Evolutionary conservation across 2,888 invertebrate genomes (phyloP).

Genomic region (Acronicta psi): DNA sequence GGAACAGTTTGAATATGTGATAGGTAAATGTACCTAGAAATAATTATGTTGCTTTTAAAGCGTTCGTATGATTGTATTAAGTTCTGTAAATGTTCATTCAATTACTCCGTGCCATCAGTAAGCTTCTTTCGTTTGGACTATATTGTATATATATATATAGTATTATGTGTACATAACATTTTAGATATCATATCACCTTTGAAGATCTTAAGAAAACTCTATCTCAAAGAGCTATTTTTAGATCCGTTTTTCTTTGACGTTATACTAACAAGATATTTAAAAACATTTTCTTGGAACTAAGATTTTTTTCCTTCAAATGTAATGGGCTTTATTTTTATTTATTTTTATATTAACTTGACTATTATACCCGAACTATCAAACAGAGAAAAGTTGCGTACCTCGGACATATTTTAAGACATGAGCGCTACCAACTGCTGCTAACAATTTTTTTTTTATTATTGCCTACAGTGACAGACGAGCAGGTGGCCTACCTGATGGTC

Average conservation of each 20-base stretch:
- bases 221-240: not conserved
- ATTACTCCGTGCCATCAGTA: not conserved
- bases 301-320: too few relatives aligned
- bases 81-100: not conserved
- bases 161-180: not conserved
- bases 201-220: not conserved
- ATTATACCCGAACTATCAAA: too few relatives aligned
- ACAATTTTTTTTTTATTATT: too few relatives aligned
- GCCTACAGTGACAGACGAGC: too few relatives aligned
- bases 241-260: conserved; percentile 1
- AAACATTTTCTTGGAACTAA: too few relatives aligned
- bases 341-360: too few relatives aligned
- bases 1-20: conserved; percentile 78
- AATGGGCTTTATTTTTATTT: too few relatives aligned
- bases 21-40: conserved; percentile 53
- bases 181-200: not conserved
- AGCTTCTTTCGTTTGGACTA: conserved; percentile 5
- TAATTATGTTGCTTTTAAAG: conserved; percentile 41
- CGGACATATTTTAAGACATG: too few relatives aligned
- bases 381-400: too few relatives aligned
- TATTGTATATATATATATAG: conserved; percentile 6
- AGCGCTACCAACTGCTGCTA: too few relatives aligned
- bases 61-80: conserved; percentile 12
- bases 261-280: not conserved
- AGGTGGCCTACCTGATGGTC: too few relatives aligned